These are phyloP conservation scores for Bombus waltoni DNA, from an alignment of 1,140 invertebrate species.

Conservation along the genomic window DNA sequence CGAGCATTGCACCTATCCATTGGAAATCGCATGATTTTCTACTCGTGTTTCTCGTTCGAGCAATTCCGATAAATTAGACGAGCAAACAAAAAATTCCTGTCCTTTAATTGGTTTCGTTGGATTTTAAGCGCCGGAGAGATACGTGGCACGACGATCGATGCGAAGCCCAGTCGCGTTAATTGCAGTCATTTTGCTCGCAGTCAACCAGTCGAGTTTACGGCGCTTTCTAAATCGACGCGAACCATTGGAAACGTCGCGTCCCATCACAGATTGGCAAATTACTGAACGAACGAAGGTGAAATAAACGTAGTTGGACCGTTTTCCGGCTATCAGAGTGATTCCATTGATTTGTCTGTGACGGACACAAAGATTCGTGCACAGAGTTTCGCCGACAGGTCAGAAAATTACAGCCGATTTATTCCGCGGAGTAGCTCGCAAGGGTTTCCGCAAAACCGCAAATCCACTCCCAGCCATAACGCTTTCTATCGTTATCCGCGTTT, in stretches of 20 bases:
- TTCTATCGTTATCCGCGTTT: slow-evolving; percentile 20
- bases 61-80: neutral
- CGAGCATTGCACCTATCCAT: neutral
- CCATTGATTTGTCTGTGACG: neutral
- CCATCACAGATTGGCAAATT: slow-evolving; percentile 47
- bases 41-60: neutral
- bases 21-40: neutral
- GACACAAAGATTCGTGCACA: neutral
- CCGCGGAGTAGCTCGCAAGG: slow-evolving; percentile 3
- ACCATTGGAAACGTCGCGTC: slow-evolving; percentile 18
- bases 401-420: slow-evolving; percentile 6
- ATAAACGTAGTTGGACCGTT: neutral
- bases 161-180: slow-evolving; percentile 55
- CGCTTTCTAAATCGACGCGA: slow-evolving; percentile 46
- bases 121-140: slow-evolving; percentile 5
- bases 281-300: neutral
- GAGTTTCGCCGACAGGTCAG: slow-evolving; percentile 1
- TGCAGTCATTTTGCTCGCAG: slow-evolving; percentile 50
- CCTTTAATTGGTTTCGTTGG: slow-evolving; percentile 9
- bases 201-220: slow-evolving; percentile 6
- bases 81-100: neutral
- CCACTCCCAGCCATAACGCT: neutral
- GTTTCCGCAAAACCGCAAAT: slow-evolving; percentile 49
- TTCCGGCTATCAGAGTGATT: neutral
- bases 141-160: slow-evolving; percentile 5